Conservation (phyloP, 1,140 invertebrate species). For the Drosophila repletoides region DNA sequence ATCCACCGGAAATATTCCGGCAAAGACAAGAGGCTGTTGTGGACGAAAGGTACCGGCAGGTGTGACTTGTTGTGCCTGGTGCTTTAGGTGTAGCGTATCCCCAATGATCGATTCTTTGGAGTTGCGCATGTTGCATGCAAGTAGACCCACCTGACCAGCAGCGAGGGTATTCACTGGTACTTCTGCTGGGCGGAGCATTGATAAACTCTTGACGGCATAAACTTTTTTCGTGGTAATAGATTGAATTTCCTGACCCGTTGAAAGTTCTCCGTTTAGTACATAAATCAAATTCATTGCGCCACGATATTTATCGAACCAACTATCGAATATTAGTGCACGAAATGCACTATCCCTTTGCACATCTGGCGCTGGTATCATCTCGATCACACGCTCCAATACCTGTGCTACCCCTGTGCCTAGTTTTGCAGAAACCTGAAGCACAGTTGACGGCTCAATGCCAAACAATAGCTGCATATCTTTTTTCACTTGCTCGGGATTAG, state of each 20-base stretch:
- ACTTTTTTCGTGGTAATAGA: conserved; percentile 86
- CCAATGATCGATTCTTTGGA: conserved; percentile 92
- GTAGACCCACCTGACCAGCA: conserved; percentile 86
- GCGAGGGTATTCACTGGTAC: conserved; percentile 86
- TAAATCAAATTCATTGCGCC: conserved; percentile 93
- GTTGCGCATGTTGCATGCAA: conserved; percentile 91
- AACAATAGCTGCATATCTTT: conserved; percentile 93
- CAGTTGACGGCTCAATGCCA: conserved; percentile 89
- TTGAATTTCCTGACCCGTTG: conserved; percentile 85
- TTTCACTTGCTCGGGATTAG: conserved; percentile 91
- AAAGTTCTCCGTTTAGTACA: conserved; percentile 89
- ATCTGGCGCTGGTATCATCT: conserved; percentile 89
- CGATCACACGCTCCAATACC: conserved; percentile 90
- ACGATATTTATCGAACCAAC: conserved; percentile 94
- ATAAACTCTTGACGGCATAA: conserved; percentile 92
- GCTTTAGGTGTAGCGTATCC: conserved; percentile 89
- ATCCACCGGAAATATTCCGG: conserved; percentile 96
- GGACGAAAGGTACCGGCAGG: conserved; percentile 87
- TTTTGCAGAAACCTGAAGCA: conserved; percentile 94
- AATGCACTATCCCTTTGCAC: conserved; percentile 86
- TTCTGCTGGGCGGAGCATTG: conserved; percentile 91
- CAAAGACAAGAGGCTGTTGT: conserved; percentile 95
- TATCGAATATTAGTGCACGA: conserved; percentile 95
- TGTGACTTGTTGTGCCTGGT: conserved; percentile 76
- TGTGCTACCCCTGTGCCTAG: conserved; percentile 90